Evolutionary conservation across 2,113 vertebrate species (phyloP).

Genomic region (Caranx melampygus): DNA sequence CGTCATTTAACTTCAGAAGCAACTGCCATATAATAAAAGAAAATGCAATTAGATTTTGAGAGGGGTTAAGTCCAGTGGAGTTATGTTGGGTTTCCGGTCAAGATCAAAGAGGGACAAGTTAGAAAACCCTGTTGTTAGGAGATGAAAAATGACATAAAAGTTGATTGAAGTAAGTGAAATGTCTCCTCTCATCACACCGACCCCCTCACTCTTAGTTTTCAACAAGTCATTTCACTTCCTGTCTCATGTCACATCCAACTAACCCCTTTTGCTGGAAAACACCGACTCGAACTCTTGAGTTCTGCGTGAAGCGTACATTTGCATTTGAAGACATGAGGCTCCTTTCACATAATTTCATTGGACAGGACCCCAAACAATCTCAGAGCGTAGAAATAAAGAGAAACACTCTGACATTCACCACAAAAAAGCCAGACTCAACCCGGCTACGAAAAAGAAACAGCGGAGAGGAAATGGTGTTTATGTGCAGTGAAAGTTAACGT

Average conservation of each 20-base stretch:
- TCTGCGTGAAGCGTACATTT: neutral
- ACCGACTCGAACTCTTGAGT: neutral
- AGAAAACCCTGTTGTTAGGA: neutral
- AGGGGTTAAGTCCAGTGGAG: too few species aligned
- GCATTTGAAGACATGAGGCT: slow-evolving; percentile 5
- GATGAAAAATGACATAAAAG: slow-evolving; percentile 4
- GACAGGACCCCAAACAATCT: slow-evolving; percentile 1
- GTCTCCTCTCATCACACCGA: slow-evolving; percentile 28
- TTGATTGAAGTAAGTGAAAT: slow-evolving; percentile 17
- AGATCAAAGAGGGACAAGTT: neutral
- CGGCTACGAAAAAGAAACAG: neutral
- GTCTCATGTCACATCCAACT: slow-evolving; percentile 34
- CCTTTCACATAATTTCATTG: neutral
- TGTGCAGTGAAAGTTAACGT: slow-evolving; percentile 36
- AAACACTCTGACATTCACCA: slow-evolving; percentile 8
- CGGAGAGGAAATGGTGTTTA: slow-evolving; percentile 12
- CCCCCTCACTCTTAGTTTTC: slow-evolving; percentile 11
- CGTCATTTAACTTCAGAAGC: too few species aligned
- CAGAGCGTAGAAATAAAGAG: neutral
- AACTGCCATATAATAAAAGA: too few species aligned
- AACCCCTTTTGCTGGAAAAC: slow-evolving; percentile 7
- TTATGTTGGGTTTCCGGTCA: neutral
- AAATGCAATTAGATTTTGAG: too few species aligned
- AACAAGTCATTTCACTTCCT: slow-evolving; percentile 25
- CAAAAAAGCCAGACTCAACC: neutral